Evolutionary conservation across 2,113 vertebrate genomes (phyloP).

Genomic region (Dasypus novemcinctus): DNA sequence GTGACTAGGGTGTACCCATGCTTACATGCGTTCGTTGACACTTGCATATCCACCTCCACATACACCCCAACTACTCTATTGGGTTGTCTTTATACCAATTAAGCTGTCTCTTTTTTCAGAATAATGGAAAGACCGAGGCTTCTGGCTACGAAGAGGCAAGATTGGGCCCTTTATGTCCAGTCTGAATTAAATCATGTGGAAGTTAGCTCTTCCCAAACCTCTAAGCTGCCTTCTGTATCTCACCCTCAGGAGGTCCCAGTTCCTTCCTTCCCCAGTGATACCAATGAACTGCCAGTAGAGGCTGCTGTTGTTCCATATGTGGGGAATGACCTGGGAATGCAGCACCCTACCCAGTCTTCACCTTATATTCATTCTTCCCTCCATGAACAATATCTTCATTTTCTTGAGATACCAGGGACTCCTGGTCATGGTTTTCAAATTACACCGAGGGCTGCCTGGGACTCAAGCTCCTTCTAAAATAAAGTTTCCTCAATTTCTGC

Average conservation of each 20-base stretch:
- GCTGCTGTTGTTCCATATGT: constrained; percentile 15
- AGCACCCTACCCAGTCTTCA: not conserved
- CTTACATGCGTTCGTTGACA: not conserved
- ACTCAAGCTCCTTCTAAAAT: constrained; percentile 54
- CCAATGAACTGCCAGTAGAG: constrained; percentile 69
- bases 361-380: not conserved
- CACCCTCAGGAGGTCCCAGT: not conserved
- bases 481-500: constrained; percentile 46
- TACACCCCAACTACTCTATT: not conserved
- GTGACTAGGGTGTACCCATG: not conserved
- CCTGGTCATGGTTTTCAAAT: constrained; percentile 44
- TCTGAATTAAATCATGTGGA: constrained; percentile 1
- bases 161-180: not conserved
- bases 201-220: not conserved
- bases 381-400: not conserved
- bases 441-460: constrained; percentile 3
- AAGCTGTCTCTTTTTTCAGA: not conserved
- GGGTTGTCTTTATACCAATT: not conserved
- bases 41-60: not conserved
- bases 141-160: not conserved
- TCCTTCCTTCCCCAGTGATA: not conserved
- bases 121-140: constrained; percentile 37
- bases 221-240: not conserved
- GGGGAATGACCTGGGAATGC: not conserved
- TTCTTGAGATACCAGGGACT: constrained; percentile 1